Percentiles rank a stretch among this genome's conserved stretches.
phyloP scores from a whole-genome alignment of 2,888 invertebrate species.

The Ashinkailepas kermadecensis region DNA sequence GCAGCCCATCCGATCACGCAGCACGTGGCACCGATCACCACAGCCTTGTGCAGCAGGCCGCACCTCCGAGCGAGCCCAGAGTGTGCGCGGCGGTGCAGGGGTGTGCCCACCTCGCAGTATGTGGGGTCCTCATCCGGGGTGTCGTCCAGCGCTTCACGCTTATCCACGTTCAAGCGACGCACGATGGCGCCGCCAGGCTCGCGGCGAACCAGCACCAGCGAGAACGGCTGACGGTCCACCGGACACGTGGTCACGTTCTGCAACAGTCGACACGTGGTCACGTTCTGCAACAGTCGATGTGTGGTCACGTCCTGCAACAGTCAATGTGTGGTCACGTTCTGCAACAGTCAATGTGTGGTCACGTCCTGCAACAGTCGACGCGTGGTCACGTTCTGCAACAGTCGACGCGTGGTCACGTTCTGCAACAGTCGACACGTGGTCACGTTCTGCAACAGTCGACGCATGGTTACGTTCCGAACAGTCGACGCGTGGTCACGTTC shows the following conservation, averaged over 20 bases:
- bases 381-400: slow-evolving; percentile 68
- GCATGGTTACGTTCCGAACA: no score
- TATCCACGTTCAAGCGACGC: slow-evolving; percentile 56
- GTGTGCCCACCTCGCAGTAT: slow-evolving; percentile 57
- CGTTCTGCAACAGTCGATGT: no score
- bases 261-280: not conserved
- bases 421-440: slow-evolving; percentile 96
- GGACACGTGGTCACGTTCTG: slow-evolving; percentile 89
- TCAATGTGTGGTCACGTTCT: slow-evolving; percentile 68
- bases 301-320: slow-evolving; percentile 68
- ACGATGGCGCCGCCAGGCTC: slow-evolving; percentile 55
- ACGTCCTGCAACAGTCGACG: no score
- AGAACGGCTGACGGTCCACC: slow-evolving; percentile 74
- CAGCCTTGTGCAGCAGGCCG: no score
- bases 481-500: slow-evolving; percentile 91
- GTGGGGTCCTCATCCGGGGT: slow-evolving; percentile 55
- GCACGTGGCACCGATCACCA: not conserved
- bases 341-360: slow-evolving; percentile 23
- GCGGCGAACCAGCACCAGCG: slow-evolving; percentile 63
- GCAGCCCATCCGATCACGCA: not conserved
- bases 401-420: not conserved
- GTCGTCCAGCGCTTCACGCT: slow-evolving; percentile 43
- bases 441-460: slow-evolving; percentile 53
- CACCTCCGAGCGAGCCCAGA: no score
- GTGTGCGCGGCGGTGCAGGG: no score